A percentile compares a stretch with the other conserved stretches of the same genome.
phyloP scores from a whole-genome alignment of 2,888 invertebrate genomes.

The Eudasyphora cyanicolor region DNA sequence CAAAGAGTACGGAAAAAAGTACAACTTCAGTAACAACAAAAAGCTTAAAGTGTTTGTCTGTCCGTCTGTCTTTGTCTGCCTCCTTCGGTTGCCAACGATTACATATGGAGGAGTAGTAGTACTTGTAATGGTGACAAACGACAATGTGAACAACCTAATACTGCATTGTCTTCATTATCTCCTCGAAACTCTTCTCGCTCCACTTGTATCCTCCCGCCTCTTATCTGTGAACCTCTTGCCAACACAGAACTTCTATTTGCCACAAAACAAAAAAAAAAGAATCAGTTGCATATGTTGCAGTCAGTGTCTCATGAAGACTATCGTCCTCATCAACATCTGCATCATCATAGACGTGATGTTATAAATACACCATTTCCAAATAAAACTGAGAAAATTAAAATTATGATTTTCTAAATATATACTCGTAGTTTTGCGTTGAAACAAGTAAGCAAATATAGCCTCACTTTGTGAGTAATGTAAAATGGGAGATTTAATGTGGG shows the following conservation, averaged over 20 bases:
- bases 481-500: too few relatives aligned
- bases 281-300: not conserved
- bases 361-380: not conserved
- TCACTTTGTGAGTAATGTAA: too few relatives aligned
- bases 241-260: too few relatives aligned
- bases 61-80: not conserved
- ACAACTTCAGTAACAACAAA: not conserved
- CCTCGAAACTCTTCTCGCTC: not conserved
- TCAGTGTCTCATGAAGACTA: not conserved
- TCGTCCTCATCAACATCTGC: not conserved
- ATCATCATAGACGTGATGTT: not conserved
- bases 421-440: too few relatives aligned
- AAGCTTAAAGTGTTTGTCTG: not conserved
- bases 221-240: not conserved
- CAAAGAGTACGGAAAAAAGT: not conserved
- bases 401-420: too few relatives aligned
- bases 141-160: conserved; percentile 35
- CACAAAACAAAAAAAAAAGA: too few relatives aligned
- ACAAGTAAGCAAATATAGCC: too few relatives aligned
- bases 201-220: not conserved
- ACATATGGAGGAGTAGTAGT: not conserved
- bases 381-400: not conserved
- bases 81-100: not conserved
- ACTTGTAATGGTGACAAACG: not conserved
- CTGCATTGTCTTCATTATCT: conserved; percentile 17